phyloP scores from a whole-genome alignment of 2,888 invertebrate species.

The Nymphalis c-album region DNA sequence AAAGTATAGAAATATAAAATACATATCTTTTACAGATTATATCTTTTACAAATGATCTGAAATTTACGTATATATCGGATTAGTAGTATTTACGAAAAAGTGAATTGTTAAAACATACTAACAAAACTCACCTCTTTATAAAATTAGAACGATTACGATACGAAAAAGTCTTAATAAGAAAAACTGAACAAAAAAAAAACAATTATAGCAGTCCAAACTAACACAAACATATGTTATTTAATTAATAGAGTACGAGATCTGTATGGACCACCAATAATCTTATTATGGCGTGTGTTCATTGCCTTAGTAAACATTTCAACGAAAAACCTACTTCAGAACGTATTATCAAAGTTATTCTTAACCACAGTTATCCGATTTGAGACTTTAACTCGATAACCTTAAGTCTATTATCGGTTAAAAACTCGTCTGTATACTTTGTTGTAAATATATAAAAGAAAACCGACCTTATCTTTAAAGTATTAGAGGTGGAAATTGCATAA shows the following conservation, averaged over 20 bases:
- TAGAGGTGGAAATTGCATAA: background rate
- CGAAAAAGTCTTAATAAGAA: background rate
- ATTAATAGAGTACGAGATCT: conserved; percentile 20
- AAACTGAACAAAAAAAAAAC: background rate
- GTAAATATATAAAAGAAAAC: background rate
- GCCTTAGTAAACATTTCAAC: conserved; percentile 7
- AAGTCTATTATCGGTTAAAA: background rate
- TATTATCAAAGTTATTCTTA: background rate
- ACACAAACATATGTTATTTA: conserved; percentile 7
- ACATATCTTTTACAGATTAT: too few relatives aligned
- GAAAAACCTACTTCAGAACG: conserved; percentile 4
- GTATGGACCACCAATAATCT: conserved; percentile 12
- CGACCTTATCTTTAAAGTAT: background rate
- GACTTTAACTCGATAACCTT: background rate
- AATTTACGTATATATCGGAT: too few relatives aligned
- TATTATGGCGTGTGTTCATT: conserved; percentile 14
- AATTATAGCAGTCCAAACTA: background rate
- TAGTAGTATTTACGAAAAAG: too few relatives aligned
- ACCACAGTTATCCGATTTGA: background rate
- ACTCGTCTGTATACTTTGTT: background rate
- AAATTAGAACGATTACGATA: background rate
- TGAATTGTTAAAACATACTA: too few relatives aligned
- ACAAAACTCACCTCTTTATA: background rate
- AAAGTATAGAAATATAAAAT: too few relatives aligned
- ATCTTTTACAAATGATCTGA: too few relatives aligned